A percentile compares a stretch with the other conserved stretches of the same genome.
These are phyloP conservation scores for Heliconius cydno DNA, from an alignment of 2,888 invertebrate genomes.

Conservation along the genomic window DNA sequence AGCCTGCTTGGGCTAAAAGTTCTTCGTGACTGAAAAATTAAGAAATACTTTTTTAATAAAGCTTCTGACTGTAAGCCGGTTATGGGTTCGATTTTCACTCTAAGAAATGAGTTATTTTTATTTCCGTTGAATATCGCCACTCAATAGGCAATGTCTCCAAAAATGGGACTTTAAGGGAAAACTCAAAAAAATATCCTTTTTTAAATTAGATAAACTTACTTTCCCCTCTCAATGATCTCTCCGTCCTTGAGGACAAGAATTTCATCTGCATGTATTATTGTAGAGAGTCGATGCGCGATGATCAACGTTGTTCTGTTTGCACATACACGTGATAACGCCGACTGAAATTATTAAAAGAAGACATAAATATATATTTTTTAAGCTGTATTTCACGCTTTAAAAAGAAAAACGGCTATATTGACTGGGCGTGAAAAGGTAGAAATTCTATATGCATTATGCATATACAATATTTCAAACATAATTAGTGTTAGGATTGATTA, in stretches of 20 bases:
- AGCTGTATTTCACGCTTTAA: too few relatives aligned
- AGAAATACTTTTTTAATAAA: not conserved
- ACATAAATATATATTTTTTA: not conserved
- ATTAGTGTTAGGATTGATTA: too few relatives aligned
- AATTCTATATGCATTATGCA: too few relatives aligned
- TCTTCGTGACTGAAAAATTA: conserved; percentile 86
- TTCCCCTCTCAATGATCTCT: conserved; percentile 95
- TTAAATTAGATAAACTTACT: conserved; percentile 65
- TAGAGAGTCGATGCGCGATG: conserved; percentile 97
- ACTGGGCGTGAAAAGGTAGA: too few relatives aligned
- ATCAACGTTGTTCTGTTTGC: conserved; percentile 95
- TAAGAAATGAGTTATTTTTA: not conserved
- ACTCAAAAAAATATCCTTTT: too few relatives aligned
- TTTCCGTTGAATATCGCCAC: not conserved
- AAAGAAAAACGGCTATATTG: too few relatives aligned
- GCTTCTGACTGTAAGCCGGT: too few relatives aligned
- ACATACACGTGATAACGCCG: conserved; percentile 90
- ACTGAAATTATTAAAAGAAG: conserved; percentile 67
- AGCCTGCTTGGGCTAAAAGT: conserved; percentile 86
- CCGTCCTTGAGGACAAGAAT: conserved; percentile 97
- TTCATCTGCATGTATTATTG: conserved; percentile 96
- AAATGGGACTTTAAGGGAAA: not conserved
- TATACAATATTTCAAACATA: too few relatives aligned
- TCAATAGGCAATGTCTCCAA: not conserved
- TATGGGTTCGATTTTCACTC: not conserved